These are phyloP conservation scores for Eclectus roratus DNA, from an alignment of 2,113 vertebrate genomes.

Conservation along the genomic window DNA sequence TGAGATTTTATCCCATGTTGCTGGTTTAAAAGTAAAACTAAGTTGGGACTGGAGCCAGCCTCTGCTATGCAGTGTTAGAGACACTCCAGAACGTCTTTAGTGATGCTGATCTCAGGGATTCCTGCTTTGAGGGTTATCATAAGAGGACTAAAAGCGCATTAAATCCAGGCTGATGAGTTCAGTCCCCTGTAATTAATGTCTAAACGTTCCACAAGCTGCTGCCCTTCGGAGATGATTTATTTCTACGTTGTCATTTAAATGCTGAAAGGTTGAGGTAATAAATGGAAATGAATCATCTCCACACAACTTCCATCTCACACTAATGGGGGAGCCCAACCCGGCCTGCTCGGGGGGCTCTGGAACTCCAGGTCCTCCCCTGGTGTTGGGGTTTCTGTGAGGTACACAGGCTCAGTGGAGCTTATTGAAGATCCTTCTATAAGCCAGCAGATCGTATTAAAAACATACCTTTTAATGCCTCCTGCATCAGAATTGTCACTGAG, in stretches of 20 bases:
- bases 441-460: neutral
- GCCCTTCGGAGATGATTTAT: conserved; percentile 30
- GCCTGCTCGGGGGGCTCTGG: neutral
- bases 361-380: neutral
- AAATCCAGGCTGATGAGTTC: conserved; percentile 17
- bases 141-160: neutral
- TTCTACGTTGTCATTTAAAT: conserved; percentile 37
- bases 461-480: neutral
- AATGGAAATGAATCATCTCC: conserved; percentile 26
- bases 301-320: neutral
- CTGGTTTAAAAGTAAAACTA: neutral
- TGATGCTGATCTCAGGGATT: neutral
- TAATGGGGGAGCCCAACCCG: neutral
- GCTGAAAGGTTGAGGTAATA: conserved; percentile 23
- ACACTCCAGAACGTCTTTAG: neutral
- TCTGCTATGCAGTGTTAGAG: neutral
- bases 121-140: conserved; percentile 5
- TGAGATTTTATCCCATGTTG: accelerated
- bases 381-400: neutral
- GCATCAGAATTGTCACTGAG: neutral
- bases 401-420: neutral
- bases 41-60: neutral
- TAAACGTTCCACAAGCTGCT: neutral
- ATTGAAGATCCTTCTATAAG: neutral
- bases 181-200: conserved; percentile 51